phyloP scores from a whole-genome alignment of 2,888 invertebrate genomes.

The Prosapia bicincta region DNA sequence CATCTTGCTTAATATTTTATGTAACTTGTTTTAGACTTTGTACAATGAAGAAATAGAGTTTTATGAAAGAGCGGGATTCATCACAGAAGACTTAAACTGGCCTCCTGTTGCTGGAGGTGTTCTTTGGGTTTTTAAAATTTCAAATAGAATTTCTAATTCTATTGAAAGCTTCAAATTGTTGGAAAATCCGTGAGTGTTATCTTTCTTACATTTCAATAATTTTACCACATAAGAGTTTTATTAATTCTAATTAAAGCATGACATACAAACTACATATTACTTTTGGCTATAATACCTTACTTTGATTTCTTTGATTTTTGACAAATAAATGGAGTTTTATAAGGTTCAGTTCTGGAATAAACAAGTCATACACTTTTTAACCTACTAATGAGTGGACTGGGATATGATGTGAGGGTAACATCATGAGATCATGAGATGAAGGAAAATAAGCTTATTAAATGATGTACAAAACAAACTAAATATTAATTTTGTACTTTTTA shows the following conservation, averaged over 20 bases:
- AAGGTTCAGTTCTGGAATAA: too few relatives aligned
- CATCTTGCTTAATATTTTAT: too few relatives aligned
- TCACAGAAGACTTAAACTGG: conserved; percentile 58
- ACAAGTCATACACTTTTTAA: too few relatives aligned
- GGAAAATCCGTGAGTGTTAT: conserved; percentile 57
- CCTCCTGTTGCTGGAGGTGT: conserved; percentile 74
- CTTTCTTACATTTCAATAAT: background rate
- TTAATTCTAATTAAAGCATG: background rate
- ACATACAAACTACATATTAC: too few relatives aligned
- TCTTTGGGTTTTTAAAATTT: conserved; percentile 67
- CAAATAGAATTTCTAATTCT: conserved; percentile 55
- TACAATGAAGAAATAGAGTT: conserved; percentile 43
- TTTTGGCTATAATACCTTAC: too few relatives aligned
- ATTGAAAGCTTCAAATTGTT: conserved; percentile 59
- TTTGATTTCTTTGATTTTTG: too few relatives aligned
- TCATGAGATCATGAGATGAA: too few relatives aligned
- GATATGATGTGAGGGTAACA: too few relatives aligned
- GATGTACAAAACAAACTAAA: too few relatives aligned
- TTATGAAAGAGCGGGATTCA: conserved; percentile 42
- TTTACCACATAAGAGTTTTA: background rate
- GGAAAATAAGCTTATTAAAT: too few relatives aligned
- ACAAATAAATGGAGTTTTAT: background rate
- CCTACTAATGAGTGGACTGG: too few relatives aligned
- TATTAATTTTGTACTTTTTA: too few relatives aligned
- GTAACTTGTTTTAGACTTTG: conserved; percentile 40